A percentile compares a stretch with the other conserved stretches of the same genome.
phyloP scores from a whole-genome alignment of 2,888 invertebrate species.

The Gerosis bhagava region DNA sequence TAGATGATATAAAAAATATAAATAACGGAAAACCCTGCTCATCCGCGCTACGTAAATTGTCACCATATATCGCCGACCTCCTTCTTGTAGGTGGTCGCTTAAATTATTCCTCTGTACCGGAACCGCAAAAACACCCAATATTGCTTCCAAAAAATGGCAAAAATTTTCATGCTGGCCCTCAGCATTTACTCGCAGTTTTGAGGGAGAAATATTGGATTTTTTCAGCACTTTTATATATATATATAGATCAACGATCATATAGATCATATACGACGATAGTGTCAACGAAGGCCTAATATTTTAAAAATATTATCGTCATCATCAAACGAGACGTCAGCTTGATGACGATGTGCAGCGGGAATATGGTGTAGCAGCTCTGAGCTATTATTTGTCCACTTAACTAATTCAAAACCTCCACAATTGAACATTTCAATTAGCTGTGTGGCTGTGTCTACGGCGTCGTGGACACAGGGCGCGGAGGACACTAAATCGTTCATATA shows the following conservation, averaged over 20 bases:
- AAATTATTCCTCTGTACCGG: neutral
- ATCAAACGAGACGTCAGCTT: constrained; percentile 10
- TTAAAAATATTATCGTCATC: constrained; percentile 18
- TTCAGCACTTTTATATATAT: too few relatives aligned
- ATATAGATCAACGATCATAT: too few relatives aligned
- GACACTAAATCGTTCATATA: too few relatives aligned
- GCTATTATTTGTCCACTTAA: constrained; percentile 20
- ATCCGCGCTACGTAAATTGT: neutral
- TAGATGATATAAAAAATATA: too few relatives aligned
- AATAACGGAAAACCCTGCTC: too few relatives aligned
- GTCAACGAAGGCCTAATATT: constrained; percentile 27
- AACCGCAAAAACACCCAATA: constrained; percentile 7
- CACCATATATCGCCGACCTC: constrained; percentile 2
- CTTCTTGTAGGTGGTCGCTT: constrained; percentile 2
- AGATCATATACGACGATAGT: too few relatives aligned
- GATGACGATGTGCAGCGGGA: constrained; percentile 19
- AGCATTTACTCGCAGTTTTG: too few relatives aligned
- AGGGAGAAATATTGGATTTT: too few relatives aligned
- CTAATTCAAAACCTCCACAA: constrained; percentile 27
- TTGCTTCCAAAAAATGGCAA: constrained; percentile 1
- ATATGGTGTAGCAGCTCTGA: constrained; percentile 20
- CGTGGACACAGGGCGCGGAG: too few relatives aligned
- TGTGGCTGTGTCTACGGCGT: too few relatives aligned
- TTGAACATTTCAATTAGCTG: too few relatives aligned
- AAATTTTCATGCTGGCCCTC: constrained; percentile 6